Conservation (phyloP, 1,140 invertebrate species). For the Aculops lycopersici region DNA sequence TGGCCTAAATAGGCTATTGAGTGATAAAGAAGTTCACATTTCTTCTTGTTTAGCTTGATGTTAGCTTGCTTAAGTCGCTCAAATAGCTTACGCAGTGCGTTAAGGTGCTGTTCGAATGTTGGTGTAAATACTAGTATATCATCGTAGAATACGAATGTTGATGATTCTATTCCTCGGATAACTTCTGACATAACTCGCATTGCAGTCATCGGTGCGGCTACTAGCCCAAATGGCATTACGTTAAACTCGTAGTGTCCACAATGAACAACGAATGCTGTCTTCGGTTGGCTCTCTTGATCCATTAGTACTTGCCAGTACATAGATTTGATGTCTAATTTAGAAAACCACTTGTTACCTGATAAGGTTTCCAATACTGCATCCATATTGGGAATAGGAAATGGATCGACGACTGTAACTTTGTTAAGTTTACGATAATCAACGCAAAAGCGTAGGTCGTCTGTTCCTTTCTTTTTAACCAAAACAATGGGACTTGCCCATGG, state of each 20-base stretch:
- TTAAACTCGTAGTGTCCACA: slow-evolving; percentile 16
- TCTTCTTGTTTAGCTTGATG: slow-evolving; percentile 12
- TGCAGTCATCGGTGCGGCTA: neutral
- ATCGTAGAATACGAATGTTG: slow-evolving; percentile 10
- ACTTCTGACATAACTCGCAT: neutral
- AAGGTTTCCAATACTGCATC: slow-evolving; percentile 14
- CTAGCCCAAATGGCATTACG: slow-evolving; percentile 4
- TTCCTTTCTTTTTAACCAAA: slow-evolving; percentile 3
- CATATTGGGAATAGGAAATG: slow-evolving; percentile 16
- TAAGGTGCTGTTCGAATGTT: slow-evolving; percentile 10
- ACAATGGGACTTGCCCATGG: slow-evolving; percentile 1
- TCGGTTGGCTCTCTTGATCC: slow-evolving; percentile 7
- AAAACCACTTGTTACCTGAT: slow-evolving; percentile 14
- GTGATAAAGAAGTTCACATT: slow-evolving; percentile 5
- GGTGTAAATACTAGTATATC: slow-evolving; percentile 11
- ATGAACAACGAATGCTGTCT: slow-evolving; percentile 15
- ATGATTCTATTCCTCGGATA: neutral
- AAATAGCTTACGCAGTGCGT: slow-evolving; percentile 11
- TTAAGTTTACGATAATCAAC: slow-evolving; percentile 14
- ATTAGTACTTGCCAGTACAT: slow-evolving; percentile 1
- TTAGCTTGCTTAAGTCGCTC: slow-evolving; percentile 7
- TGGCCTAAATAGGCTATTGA: slow-evolving; percentile 8
- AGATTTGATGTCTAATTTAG: slow-evolving; percentile 17
- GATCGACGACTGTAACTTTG: slow-evolving; percentile 13
- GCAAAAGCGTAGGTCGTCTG: neutral